Percentiles rank a stretch among this genome's conserved stretches.
These are phyloP conservation scores for Cosmia trapezina DNA, from an alignment of 2,888 invertebrate genomes.

Conservation along the genomic window DNA sequence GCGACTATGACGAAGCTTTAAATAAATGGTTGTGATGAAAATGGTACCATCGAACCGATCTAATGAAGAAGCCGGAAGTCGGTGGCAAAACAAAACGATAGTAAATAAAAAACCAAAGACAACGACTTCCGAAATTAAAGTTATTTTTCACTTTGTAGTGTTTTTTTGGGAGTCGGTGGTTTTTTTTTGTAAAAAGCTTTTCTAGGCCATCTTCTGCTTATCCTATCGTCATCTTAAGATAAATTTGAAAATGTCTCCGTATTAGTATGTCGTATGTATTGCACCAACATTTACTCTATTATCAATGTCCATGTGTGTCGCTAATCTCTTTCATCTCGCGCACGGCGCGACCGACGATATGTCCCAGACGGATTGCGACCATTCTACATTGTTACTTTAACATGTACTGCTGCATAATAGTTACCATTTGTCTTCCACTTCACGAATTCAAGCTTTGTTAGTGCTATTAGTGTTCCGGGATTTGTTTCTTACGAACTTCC, in stretches of 20 bases:
- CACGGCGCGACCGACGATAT: neutral
- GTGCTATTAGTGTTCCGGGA: slow-evolving; percentile 12
- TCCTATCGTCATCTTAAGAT: neutral
- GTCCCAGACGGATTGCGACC: slow-evolving; percentile 36
- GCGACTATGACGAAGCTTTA: too few relatives aligned
- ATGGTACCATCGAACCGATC: too few relatives aligned
- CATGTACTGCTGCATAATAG: slow-evolving; percentile 47
- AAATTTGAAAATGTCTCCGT: neutral
- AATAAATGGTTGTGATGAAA: too few relatives aligned
- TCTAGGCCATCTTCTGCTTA: neutral
- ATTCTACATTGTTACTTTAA: slow-evolving; percentile 40
- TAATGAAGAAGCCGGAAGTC: too few relatives aligned
- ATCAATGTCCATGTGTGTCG: neutral
- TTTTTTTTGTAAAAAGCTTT: too few relatives aligned
- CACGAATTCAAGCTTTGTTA: slow-evolving; percentile 30
- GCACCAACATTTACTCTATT: neutral
- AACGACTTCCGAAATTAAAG: too few relatives aligned
- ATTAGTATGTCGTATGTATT: neutral
- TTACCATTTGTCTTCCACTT: slow-evolving; percentile 41
- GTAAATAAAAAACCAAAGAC: too few relatives aligned
- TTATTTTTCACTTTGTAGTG: too few relatives aligned
- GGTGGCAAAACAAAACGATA: too few relatives aligned
- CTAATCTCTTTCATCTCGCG: slow-evolving; percentile 3
- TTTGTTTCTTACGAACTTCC: slow-evolving; percentile 24
- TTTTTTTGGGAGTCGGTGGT: too few relatives aligned